Percentiles rank a stretch among this genome's conserved stretches.
Evolutionary conservation across 2,888 invertebrate species (phyloP).

Genomic region (Apodemia duryi): DNA sequence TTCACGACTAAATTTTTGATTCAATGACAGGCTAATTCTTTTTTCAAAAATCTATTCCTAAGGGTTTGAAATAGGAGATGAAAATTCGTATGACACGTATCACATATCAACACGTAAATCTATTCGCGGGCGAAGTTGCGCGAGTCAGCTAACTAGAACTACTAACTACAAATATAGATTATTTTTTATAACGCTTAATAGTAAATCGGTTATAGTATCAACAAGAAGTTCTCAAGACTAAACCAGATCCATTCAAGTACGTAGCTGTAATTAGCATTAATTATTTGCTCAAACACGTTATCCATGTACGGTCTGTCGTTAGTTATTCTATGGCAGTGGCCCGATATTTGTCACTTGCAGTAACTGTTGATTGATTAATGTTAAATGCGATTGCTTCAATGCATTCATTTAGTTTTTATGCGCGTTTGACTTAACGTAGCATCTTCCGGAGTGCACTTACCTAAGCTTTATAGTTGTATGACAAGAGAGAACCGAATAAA

Average conservation of each 20-base stretch:
- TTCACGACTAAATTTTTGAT: too few relatives aligned
- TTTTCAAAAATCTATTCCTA: too few relatives aligned
- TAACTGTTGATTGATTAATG: slow-evolving; percentile 20
- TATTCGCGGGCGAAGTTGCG: too few relatives aligned
- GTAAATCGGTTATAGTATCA: not conserved
- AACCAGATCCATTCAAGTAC: slow-evolving; percentile 24
- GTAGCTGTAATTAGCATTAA: slow-evolving; percentile 29
- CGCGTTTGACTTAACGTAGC: not conserved
- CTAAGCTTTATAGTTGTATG: too few relatives aligned
- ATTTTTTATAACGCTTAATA: not conserved
- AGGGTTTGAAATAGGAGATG: too few relatives aligned
- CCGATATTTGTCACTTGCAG: slow-evolving; percentile 20
- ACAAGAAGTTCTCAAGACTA: slow-evolving; percentile 14
- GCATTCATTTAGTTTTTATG: slow-evolving; percentile 13
- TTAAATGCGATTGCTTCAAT: slow-evolving; percentile 11
- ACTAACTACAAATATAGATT: too few relatives aligned
- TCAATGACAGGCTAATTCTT: too few relatives aligned
- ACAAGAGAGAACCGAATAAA: too few relatives aligned
- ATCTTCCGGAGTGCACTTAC: not conserved
- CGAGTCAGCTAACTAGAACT: too few relatives aligned
- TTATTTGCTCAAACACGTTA: slow-evolving; percentile 23
- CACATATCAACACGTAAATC: too few relatives aligned
- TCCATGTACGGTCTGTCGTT: slow-evolving; percentile 21
- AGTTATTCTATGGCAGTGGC: slow-evolving; percentile 12
- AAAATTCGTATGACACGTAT: too few relatives aligned